Evolutionary conservation across 2,797 vertebrate species (phyloP).

Genomic region (Gallirallus australis): DNA sequence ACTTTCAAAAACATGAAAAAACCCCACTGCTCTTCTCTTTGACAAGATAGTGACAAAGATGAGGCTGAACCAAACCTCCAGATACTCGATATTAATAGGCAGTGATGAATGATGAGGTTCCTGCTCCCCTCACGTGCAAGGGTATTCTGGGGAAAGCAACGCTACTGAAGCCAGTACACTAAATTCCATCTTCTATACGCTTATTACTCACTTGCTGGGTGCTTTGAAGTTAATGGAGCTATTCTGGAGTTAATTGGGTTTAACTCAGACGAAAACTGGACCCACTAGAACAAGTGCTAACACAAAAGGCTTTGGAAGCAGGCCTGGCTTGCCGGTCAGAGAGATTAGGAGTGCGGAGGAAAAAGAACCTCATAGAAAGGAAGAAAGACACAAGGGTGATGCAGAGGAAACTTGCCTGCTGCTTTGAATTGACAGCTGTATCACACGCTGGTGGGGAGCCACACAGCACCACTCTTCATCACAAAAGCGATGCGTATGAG

Average conservation of each 20-base stretch:
- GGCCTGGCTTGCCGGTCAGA: neutral
- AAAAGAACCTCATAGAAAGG: neutral
- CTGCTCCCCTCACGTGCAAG: neutral
- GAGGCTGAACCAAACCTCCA: conserved; percentile 11
- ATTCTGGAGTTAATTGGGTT: conserved; percentile 49
- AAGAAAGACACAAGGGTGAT: neutral
- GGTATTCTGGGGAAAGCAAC: neutral
- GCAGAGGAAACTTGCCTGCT: neutral
- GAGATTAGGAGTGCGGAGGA: neutral
- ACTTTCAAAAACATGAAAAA: neutral
- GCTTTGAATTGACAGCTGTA: neutral
- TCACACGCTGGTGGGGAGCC: neutral
- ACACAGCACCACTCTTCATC: neutral
- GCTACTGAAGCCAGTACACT: fast-evolving
- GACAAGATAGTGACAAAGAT: neutral
- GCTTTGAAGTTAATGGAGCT: conserved; percentile 41
- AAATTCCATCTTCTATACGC: neutral
- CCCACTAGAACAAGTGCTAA: neutral
- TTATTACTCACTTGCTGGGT: neutral
- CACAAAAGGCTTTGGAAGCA: conserved; percentile 20
- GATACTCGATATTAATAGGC: neutral
- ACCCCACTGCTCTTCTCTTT: neutral
- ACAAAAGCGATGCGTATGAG: neutral
- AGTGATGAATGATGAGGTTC: neutral
- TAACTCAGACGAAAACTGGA: conserved; percentile 31